phyloP scores from a whole-genome alignment of 2,113 vertebrate genomes.

The Piprites chloris region DNA sequence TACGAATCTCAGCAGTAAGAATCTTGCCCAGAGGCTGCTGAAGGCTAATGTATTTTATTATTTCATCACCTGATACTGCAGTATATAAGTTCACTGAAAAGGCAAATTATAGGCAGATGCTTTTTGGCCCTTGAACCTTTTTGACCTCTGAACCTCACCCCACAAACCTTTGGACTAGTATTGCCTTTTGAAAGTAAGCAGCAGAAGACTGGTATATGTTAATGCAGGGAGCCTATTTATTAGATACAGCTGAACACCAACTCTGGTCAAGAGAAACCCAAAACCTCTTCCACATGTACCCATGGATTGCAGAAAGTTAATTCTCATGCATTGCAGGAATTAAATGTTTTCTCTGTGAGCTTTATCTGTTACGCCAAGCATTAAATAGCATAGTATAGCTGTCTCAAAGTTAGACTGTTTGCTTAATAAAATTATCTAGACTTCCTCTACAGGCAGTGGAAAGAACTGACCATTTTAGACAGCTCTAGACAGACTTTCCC shows the following conservation, averaged over 20 bases:
- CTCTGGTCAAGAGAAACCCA: neutral
- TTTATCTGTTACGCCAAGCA: neutral
- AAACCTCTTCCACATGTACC: neutral
- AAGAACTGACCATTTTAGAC: neutral
- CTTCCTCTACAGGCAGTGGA: neutral
- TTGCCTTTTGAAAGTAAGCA: neutral
- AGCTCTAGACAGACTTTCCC: neutral
- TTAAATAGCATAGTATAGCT: neutral
- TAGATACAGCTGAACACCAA: neutral
- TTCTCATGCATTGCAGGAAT: neutral
- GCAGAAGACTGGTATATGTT: neutral
- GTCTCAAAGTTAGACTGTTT: neutral
- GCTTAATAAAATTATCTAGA: neutral
- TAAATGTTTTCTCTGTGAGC: neutral
- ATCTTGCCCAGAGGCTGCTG: neutral
- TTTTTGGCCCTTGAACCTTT: neutral
- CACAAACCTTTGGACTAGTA: neutral
- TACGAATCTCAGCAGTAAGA: neutral
- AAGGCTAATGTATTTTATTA: neutral
- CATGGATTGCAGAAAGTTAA: neutral
- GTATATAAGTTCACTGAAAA: neutral
- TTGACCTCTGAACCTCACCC: neutral
- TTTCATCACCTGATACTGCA: neutral
- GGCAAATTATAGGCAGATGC: neutral
- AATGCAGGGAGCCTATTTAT: neutral